Conservation (phyloP, 2,888 invertebrate species). For the Erpobdella octoculata region DNA sequence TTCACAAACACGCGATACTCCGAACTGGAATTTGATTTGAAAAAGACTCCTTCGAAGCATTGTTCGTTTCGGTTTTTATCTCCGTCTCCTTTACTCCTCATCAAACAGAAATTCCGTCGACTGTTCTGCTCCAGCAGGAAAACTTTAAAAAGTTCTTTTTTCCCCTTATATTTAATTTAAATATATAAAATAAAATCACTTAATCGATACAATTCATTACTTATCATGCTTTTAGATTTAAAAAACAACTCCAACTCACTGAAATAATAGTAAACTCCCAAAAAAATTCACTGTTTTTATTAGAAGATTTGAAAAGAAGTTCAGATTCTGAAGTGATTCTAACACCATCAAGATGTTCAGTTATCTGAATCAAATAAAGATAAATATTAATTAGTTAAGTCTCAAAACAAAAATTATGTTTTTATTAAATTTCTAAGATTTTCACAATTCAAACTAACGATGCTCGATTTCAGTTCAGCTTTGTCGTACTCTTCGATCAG, state of each 20-base stretch:
- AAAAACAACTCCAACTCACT: too few relatives aligned
- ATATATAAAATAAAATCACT: too few relatives aligned
- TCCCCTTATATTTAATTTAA: too few relatives aligned
- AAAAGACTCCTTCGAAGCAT: background rate
- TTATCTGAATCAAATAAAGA: background rate
- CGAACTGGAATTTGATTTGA: slow-evolving; percentile 40
- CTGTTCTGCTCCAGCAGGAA: background rate
- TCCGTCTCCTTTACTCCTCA: background rate
- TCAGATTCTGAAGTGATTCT: background rate
- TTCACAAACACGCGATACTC: slow-evolving; percentile 35
- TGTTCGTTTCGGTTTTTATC: background rate
- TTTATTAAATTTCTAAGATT: background rate
- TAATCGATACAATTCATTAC: too few relatives aligned
- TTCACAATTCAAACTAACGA: background rate
- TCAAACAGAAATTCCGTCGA: background rate
- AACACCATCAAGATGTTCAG: background rate
- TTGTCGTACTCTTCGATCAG: slow-evolving; percentile 44
- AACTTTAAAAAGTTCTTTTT: background rate
- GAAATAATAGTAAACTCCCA: too few relatives aligned
- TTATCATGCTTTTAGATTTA: too few relatives aligned
- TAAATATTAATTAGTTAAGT: too few relatives aligned
- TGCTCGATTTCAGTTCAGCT: slow-evolving; percentile 31
- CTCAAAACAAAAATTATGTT: too few relatives aligned
- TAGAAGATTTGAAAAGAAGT: background rate
- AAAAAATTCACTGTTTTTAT: background rate